Evolutionary conservation across 2,888 invertebrate genomes (phyloP), one percentile per base, ranked within the genome.

Genomic region (Tryphoninae sp.): DNA sequence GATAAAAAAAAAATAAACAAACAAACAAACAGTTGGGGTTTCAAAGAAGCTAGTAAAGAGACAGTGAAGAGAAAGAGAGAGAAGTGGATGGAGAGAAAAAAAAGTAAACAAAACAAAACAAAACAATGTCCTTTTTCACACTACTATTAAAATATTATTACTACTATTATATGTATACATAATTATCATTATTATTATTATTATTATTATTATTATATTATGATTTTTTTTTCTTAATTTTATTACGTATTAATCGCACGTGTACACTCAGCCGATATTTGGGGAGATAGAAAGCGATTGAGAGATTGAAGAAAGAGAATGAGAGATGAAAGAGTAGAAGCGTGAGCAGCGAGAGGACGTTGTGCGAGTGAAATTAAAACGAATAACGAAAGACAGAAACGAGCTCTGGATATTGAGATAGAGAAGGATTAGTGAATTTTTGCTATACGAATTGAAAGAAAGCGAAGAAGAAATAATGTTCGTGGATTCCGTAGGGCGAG

Each of bases 211-310:
- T 82, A 78, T 80, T 74, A 79, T 76, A 62, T 40, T 80, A 83
- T 83, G 80, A 80, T 45, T 45, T 81, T 71, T 82, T 77, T 76
- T 80, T 84, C 64, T 83, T 78, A 80, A 77, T 83, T 82, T 83
- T 74, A 83, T 83, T 81, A 77, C 74, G 77, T 72, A 80, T 80
- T 84, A 86, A 87, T 86, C 87, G 87, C 87, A 89, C 89, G 88
- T 88, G 88, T 88, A 88, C 86, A 87, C 88, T 89, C 86, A 85
- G 85, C 87, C 87, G 86, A 86, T 80, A 73, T 81, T 78, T 75
- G 75, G 51, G 42, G 58, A 78, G 68, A 19, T 68, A 74, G 67
- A 49, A 76, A 51, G 73, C 77, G 51, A 77, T 19, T 19, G 71
- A 69, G 51, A 77, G 71, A 19, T 19, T 19, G 19, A 19, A 69